Evolutionary conservation across 2,113 vertebrate genomes (phyloP), one percentile per base, ranked within the genome.

Genomic region (Gallinago jamesoni): DNA sequence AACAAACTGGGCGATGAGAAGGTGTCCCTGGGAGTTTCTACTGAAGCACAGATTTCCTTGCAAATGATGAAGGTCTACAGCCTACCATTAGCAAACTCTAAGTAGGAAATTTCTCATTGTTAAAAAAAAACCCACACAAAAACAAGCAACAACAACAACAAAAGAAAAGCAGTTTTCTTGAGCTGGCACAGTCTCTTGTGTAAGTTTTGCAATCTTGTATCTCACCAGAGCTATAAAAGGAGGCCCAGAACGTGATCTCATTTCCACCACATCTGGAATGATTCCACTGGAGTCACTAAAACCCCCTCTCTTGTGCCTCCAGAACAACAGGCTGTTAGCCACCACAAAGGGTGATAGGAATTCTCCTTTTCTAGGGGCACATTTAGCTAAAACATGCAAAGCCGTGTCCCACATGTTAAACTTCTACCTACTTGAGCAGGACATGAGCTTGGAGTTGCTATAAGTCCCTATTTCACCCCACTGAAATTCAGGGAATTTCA

Each of bases 261-360:
- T 76, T 91, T 53, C 81, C 41, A 89, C 33, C 81, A 87, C 91
- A 73, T 91, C 74, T 93, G 96, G 93, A 91, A 93, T 8, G 66
- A 82, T 64, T 92, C 68, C 89, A 67, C 35, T 43, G 14, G 25
- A 96, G 64, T 87, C 73, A 39, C 91, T 89, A 35, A 78, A 84
- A 77, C 30, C 52, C 52, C 23, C 37, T n/a, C 53, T 72, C 5
- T 84, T 21, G 1, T 92, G 53, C 89, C 74, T 78, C 56, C 76
- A 89, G 80, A 96, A 90, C 52, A 64, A 81, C 64, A 91, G 60
- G 53, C 64, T 43, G 8, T 28, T 52, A 84, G 45, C 66, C 89
- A 93, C 30, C 59, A 93, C 70, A 53, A 82, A 80, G 28, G 31
- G 33, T 53, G 45, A 45, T 6, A 85, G 57, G 70, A 94, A 74